A percentile compares a stretch with the other conserved stretches of the same genome.
phyloP scores from a whole-genome alignment of 2,888 invertebrate genomes.

The Carabus problematicus region DNA sequence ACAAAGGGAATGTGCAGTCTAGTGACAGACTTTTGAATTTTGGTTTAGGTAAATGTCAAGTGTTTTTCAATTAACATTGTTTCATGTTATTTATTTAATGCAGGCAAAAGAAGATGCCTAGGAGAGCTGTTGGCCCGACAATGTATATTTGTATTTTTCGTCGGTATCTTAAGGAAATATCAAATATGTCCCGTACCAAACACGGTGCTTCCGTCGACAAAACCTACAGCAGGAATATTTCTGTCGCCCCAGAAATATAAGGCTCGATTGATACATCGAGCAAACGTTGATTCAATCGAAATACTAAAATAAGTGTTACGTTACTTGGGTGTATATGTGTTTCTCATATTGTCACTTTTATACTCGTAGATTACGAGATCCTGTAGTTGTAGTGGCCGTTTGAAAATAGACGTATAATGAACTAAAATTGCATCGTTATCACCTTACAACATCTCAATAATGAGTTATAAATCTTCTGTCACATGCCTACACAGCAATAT shows the following conservation, averaged over 20 bases:
- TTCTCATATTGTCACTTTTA: too few relatives aligned
- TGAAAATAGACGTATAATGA: neutral
- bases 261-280: too few relatives aligned
- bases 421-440: too few relatives aligned
- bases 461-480: too few relatives aligned
- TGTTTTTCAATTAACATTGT: neutral
- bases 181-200: conserved; percentile 59
- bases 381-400: too few relatives aligned
- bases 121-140: conserved; percentile 69
- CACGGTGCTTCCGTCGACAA: conserved; percentile 56
- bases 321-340: too few relatives aligned
- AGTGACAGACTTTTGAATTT: conserved; percentile 56
- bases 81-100: conserved; percentile 45
- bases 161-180: conserved; percentile 66
- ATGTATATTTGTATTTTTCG: conserved; percentile 68
- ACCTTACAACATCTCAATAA: too few relatives aligned
- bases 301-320: too few relatives aligned
- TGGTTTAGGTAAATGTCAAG: conserved; percentile 55
- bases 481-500: too few relatives aligned
- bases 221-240: conserved; percentile 64
- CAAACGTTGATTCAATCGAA: too few relatives aligned
- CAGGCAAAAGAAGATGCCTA: conserved; percentile 70
- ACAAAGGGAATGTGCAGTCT: conserved; percentile 51
- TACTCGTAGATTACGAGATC: too few relatives aligned
- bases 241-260: conserved; percentile 65